phyloP scores from a whole-genome alignment of 2,113 vertebrate species.

The Erythrolamprus reginae region DNA sequence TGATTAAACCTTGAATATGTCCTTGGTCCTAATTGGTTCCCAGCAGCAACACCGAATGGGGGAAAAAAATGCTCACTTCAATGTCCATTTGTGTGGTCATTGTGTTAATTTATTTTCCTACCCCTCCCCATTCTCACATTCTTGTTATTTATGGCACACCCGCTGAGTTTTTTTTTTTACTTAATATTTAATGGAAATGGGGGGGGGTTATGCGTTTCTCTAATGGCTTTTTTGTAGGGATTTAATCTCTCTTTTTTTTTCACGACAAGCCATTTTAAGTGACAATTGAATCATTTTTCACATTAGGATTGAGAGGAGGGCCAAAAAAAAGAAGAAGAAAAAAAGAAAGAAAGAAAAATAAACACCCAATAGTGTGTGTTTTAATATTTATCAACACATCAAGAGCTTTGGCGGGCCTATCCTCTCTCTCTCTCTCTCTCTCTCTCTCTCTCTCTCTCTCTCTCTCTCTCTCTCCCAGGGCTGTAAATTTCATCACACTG shows the following conservation, averaged over 20 bases:
- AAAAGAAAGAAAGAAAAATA: conserved; percentile 58
- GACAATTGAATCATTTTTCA: conserved; percentile 78
- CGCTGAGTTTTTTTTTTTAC: conserved; percentile 59
- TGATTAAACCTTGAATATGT: conserved; percentile 65
- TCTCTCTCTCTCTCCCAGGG: conserved; percentile 39
- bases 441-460: conserved; percentile 57
- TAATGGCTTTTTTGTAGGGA: conserved; percentile 73
- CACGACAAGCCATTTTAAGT: conserved; percentile 75
- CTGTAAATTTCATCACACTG: conserved; percentile 59
- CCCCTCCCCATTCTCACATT: conserved; percentile 64
- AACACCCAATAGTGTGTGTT: conserved; percentile 68
- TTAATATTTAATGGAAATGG: conserved; percentile 67
- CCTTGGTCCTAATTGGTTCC: conserved; percentile 48
- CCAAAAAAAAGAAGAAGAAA: conserved; percentile 47
- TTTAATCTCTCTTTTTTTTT: conserved; percentile 77
- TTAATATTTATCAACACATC: conserved; percentile 73
- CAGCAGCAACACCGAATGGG: conserved; percentile 45
- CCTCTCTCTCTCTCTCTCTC: conserved; percentile 40
- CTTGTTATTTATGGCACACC: conserved; percentile 69
- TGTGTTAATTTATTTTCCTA: conserved; percentile 76
- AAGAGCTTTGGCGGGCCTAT: conserved; percentile 65
- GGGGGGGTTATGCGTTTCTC: conserved; percentile 74
- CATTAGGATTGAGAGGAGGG: not conserved
- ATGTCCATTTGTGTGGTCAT: conserved; percentile 69
- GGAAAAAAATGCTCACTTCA: conserved; percentile 70